A percentile compares a stretch with the other conserved stretches of the same genome.
These are phyloP conservation scores for Galaxias olidus DNA, from an alignment of 2,797 vertebrate species.

Conservation along the genomic window DNA sequence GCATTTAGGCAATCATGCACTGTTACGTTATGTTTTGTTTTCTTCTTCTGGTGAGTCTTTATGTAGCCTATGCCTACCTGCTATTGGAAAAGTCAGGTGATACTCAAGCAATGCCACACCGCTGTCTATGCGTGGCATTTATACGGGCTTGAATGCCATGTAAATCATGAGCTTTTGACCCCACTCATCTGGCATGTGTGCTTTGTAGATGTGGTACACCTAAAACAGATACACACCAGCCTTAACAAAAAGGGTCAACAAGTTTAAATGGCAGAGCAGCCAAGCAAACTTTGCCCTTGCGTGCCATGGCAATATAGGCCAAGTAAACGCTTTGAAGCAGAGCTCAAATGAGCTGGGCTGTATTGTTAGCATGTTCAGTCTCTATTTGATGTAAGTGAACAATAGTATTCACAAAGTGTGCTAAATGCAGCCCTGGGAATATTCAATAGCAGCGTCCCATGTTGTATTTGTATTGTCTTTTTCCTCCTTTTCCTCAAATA, in stretches of 20 bases:
- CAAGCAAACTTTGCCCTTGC: constrained; percentile 2
- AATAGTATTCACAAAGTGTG: constrained; percentile 20
- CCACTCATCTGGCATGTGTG: not conserved
- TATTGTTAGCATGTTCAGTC: constrained; percentile 1
- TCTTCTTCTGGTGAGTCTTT: too few species aligned
- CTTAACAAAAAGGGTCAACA: not conserved
- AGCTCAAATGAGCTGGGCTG: constrained; percentile 8
- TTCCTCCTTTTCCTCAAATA: constrained; percentile 7
- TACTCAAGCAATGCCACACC: not conserved
- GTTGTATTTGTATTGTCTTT: constrained; percentile 15
- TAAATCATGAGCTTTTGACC: not conserved
- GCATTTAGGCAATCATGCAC: too few species aligned
- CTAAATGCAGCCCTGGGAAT: constrained; percentile 7
- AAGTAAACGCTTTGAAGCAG: constrained; percentile 3
- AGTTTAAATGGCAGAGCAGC: constrained; percentile 8
- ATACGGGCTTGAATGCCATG: not conserved
- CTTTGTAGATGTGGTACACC: not conserved
- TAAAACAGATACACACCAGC: not conserved
- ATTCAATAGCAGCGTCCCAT: constrained; percentile 23
- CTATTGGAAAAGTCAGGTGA: not conserved
- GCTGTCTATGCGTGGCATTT: not conserved
- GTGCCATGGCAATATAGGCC: constrained; percentile 2
- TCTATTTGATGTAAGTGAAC: constrained; percentile 19
- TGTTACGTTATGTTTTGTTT: too few species aligned
- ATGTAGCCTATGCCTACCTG: too few species aligned